These are phyloP conservation scores for Psilopogon haemacephalus DNA, from an alignment of 2,113 vertebrate genomes.

Conservation along the genomic window DNA sequence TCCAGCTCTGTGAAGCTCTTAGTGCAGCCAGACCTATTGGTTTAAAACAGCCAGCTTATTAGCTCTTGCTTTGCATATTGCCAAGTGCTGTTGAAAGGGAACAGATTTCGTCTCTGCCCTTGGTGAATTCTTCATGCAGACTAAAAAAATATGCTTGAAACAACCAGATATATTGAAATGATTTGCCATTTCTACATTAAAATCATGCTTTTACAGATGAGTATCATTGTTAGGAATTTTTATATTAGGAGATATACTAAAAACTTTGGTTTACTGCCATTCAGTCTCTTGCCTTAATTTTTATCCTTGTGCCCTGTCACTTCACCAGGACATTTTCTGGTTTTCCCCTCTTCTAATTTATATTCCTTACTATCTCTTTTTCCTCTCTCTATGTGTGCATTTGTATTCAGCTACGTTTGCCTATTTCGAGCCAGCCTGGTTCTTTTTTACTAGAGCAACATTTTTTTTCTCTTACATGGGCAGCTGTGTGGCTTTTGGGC, in stretches of 20 bases:
- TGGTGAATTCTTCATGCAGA: conserved; percentile 27
- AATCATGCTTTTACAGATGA: conserved; percentile 21
- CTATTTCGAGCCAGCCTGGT: neutral
- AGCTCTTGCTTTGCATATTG: conserved; percentile 12
- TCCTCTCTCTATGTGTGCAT: neutral
- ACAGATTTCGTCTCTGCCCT: conserved; percentile 54
- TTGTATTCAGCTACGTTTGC: conserved; percentile 31
- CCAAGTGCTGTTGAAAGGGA: conserved; percentile 47
- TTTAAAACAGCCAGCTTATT: conserved; percentile 55
- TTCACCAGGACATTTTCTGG: neutral
- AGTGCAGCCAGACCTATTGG: conserved; percentile 33
- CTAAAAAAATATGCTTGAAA: conserved; percentile 17
- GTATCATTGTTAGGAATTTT: neutral
- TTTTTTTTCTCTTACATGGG: neutral
- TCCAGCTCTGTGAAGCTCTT: conserved; percentile 33
- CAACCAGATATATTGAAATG: conserved; percentile 29
- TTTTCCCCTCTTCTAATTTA: conserved; percentile 25
- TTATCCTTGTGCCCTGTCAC: neutral
- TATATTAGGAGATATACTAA: neutral
- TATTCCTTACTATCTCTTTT: conserved; percentile 35
- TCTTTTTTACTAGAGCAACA: neutral
- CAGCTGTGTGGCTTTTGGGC: conserved; percentile 5
- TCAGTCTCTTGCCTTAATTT: neutral
- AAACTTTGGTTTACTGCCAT: neutral
- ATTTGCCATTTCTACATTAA: conserved; percentile 38